Base-by-base conservation (phyloP, 2,113 vertebrate genomes). In the Pao palembangensis region DNA sequence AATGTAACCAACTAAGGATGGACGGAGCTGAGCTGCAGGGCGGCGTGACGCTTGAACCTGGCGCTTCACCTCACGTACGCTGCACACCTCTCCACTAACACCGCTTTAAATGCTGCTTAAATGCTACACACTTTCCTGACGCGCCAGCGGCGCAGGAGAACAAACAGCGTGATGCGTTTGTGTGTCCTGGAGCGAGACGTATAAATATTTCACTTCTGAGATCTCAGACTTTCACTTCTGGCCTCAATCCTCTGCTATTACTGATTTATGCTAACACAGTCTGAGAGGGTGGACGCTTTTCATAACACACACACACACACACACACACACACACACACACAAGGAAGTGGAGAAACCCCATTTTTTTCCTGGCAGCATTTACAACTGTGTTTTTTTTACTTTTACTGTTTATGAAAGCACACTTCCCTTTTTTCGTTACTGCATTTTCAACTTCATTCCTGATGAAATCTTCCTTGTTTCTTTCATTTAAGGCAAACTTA, bases 261-360 rank as follows among this genome's bases (percentile, higher is more conserved):
- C 67, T 21, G 65, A 74, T 75, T 56, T 69, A 51, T 47, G 61
- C 68, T 60, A 19, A 28, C 66, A 71, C 69, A 73, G 66, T 66
- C 70, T 15, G n/a, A 44, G 51, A 51, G 77, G 79, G 68, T 63
- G 79, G 61, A 83, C 79, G 61, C 61, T 77, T 83, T 84, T 79
- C 73, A 73, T 80, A 82, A 56, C 73, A 73, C 79, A 82, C 43
- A 72, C n/a, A 61, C 28, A 64, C 53, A 64, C 42, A 61, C 13
- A 50, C 23, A 61, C 5, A 28, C 3, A 28, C 25, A 38, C 11
- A 12, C 34, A 38, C 34, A 28, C 34, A 38, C 8, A 38, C 2
- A 12, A 1, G 1, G 1, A 38, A 51, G 23, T 66, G 61, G 34
- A 11, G 34, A 43, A 38, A 11, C 65, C 69, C 44, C 0, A 1